phyloP scores from a whole-genome alignment of 2,888 invertebrate genomes.

The Tenthredo notha region DNA sequence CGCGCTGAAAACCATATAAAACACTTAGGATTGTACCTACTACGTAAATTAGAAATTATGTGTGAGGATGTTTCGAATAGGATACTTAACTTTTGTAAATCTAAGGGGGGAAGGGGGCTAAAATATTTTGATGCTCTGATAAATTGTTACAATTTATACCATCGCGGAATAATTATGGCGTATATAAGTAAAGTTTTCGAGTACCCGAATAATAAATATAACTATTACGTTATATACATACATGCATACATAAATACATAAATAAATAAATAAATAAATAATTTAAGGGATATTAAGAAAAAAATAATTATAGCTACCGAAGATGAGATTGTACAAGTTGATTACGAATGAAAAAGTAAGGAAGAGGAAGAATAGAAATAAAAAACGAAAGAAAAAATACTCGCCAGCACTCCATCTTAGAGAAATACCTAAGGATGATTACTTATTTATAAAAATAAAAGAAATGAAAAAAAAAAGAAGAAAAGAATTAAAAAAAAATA shows the following conservation, averaged over 20 bases:
- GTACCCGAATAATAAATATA: neutral
- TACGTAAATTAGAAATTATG: slow-evolving; percentile 45
- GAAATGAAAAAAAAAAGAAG: neutral
- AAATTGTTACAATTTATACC: slow-evolving; percentile 32
- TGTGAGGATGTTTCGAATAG: slow-evolving; percentile 41
- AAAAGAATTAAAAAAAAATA: neutral
- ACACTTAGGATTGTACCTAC: slow-evolving; percentile 34
- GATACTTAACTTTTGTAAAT: slow-evolving; percentile 36
- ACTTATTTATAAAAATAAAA: slow-evolving; percentile 8
- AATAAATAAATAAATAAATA: neutral
- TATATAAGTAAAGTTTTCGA: neutral
- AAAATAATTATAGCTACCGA: neutral
- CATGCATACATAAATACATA: neutral
- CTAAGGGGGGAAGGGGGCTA: neutral
- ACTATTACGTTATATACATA: neutral
- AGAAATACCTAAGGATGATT: slow-evolving; percentile 24
- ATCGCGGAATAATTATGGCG: neutral
- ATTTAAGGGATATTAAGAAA: neutral
- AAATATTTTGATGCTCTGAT: slow-evolving; percentile 3
- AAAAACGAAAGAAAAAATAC: neutral
- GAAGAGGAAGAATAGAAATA: no score
- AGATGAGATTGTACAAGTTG: neutral
- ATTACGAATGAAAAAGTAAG: neutral
- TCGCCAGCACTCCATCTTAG: slow-evolving; percentile 17
- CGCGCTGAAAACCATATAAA: neutral